These are phyloP conservation scores for Galemys pyrenaicus DNA, from an alignment of 2,113 vertebrate species.

Conservation along the genomic window DNA sequence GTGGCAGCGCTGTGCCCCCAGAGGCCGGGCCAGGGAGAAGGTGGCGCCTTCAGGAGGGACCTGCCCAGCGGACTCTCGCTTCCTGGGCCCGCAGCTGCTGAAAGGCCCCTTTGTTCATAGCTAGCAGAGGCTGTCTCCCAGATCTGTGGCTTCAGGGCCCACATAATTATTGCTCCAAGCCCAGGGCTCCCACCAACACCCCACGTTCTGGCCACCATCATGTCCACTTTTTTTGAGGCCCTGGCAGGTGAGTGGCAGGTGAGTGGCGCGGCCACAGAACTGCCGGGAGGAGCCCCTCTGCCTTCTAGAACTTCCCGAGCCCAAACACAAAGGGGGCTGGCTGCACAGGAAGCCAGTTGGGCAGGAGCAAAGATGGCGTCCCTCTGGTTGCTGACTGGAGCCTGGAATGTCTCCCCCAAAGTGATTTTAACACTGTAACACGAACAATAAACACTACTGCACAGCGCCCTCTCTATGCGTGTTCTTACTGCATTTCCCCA, in stretches of 20 bases:
- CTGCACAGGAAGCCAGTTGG: not conserved
- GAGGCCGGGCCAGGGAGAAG: not conserved
- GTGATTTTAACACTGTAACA: constrained; percentile 69
- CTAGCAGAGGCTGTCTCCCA: not conserved
- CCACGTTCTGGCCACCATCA: accelerated
- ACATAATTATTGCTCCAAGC: not conserved
- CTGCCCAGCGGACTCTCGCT: not conserved
- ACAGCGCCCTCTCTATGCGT: not conserved
- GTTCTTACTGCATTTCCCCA: not conserved
- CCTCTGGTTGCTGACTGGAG: not conserved
- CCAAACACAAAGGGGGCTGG: not conserved
- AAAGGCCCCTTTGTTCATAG: not conserved
- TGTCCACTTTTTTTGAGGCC: accelerated
- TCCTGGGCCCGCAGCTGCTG: not conserved
- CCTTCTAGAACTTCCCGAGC: not conserved
- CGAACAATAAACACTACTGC: constrained; percentile 68
- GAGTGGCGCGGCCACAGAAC: accelerated
- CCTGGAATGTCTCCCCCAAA: not conserved
- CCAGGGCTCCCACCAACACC: too few relatives aligned
- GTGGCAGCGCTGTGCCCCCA: not conserved
- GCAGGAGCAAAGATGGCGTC: not conserved
- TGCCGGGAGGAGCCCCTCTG: accelerated
- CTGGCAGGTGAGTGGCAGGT: accelerated
- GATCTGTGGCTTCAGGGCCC: not conserved
- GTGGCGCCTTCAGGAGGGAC: not conserved